Evolutionary conservation across 1,140 invertebrate species (phyloP), one percentile per base, ranked within the genome.

Genomic region (Protaetia brevitarsis): DNA sequence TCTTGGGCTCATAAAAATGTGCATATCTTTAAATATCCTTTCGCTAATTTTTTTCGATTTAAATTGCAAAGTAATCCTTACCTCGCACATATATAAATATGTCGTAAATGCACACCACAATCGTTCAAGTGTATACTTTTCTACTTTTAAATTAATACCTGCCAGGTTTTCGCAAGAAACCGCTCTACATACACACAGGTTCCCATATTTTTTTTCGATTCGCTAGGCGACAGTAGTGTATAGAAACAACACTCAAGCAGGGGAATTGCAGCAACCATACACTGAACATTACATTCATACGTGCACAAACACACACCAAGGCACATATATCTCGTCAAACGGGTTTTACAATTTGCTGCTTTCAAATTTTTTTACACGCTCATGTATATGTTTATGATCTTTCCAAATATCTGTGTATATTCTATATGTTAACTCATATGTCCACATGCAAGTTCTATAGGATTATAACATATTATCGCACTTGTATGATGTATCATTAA

Each of bases 311-410:
- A 3, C 19, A 13, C 19, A 41, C 36, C n/a, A n/a, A n/a, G n/a
- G n/a, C n/a, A n/a, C n/a, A n/a, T n/a, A 45, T 45, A 51, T 23
- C 41, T 51, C 19, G 41, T 51, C 41, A 51, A 51, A 51, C 41
- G 26, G 41, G 41, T 51, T 51, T 51, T 51, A 51, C 26, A 51
- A 51, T 51, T 51, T 19, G 11, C 19, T 51, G 41, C 41, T 51
- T 51, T 51, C 19, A 51, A 51, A 51, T 19, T 51, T 51, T 51
- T 51, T n/a, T n/a, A n/a, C n/a, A n/a, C n/a, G n/a, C n/a, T n/a
- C n/a, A n/a, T n/a, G n/a, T n/a, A n/a, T n/a, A n/a, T n/a, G n/a
- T n/a, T n/a, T n/a, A n/a, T n/a, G n/a, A n/a, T n/a, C n/a, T n/a
- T n/a, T n/a, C n/a, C n/a, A n/a, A n/a, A n/a, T n/a, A n/a, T n/a